phyloP scores from a whole-genome alignment of 2,113 vertebrate genomes.

The Chaetorhynchus papuensis region DNA sequence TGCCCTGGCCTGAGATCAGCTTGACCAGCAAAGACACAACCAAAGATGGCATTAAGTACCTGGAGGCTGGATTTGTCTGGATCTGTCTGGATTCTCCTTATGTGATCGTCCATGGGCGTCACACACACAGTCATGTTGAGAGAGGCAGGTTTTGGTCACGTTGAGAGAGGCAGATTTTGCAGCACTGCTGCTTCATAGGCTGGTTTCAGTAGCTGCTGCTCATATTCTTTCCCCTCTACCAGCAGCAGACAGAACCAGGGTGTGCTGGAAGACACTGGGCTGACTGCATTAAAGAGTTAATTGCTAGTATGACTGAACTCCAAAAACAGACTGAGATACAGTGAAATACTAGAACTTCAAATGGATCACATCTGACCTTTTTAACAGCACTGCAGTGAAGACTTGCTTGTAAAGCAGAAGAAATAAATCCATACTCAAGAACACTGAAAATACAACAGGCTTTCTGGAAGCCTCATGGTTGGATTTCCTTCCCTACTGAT shows the following conservation, averaged over 20 bases:
- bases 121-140: accelerated
- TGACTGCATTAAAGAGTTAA: neutral
- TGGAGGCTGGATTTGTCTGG: neutral
- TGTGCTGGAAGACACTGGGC: neutral
- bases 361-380: neutral
- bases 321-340: neutral
- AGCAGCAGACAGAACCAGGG: neutral
- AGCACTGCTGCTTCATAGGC: neutral
- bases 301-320: neutral
- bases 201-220: neutral
- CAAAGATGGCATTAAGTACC: neutral
- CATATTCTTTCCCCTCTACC: neutral
- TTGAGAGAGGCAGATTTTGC: neutral
- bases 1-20: neutral
- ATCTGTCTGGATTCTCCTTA: neutral
- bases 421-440: neutral
- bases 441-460: neutral
- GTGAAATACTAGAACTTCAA: neutral
- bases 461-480: neutral
- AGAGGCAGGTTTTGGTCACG: neutral
- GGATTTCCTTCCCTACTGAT: neutral
- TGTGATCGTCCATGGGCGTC: accelerated
- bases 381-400: neutral
- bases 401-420: neutral
- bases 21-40: neutral